Evolutionary conservation across 2,113 vertebrate species (phyloP), one percentile per base, ranked within the genome.

Genomic region (Trogon surrucura): DNA sequence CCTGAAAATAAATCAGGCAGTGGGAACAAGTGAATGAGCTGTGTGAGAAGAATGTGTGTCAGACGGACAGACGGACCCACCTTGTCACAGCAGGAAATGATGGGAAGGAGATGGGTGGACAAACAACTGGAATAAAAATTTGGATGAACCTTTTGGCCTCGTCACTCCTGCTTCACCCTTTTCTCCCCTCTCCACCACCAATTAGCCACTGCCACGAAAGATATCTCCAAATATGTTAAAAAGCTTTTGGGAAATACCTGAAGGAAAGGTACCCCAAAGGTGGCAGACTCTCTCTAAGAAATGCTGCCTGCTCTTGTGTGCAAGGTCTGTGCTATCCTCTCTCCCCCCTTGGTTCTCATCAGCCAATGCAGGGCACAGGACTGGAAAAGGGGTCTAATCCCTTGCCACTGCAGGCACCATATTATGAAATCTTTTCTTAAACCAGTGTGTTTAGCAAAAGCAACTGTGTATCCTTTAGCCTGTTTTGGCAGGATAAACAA

Each of bases 21-120:
- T 16, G 11, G 96, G 85, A 94, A 87, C 57, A 93, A 95, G 88
- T 86, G 94, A 94, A 86, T 96, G 95, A 95, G 82, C 85, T 94
- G 77, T 90, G 36, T 11, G 0, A 92, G 85, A 97, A 81, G 89
- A 96, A 91, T 90, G 95, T 0, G 1, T 56, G 65, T 91, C 82
- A 88, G 93, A 83, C 3, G 1, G 91, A 85, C 77, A 92, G 69
- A 92, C 18, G 0, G 83, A 94, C 54, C 54, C 78, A 94, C 78
- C 84, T 95, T 2, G 0, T 91, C 66, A 88, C 61, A 89, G 85
- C 90, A 95, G 95, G 85, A 96, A 96, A 81, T 10, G n/a, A 80
- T 96, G 93, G 93, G 95, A 96, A 96, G 93, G 56, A 95, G 75
- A 78, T 0, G 38, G 67, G 72, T 45, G 56, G 64, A 62, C 53